Percentiles rank a stretch among this genome's conserved stretches.
These are phyloP conservation scores for Cliona cf. orientalis DNA, from an alignment of 37 sponge, comb jelly and placozoan genomes.

Conservation along the genomic window DNA sequence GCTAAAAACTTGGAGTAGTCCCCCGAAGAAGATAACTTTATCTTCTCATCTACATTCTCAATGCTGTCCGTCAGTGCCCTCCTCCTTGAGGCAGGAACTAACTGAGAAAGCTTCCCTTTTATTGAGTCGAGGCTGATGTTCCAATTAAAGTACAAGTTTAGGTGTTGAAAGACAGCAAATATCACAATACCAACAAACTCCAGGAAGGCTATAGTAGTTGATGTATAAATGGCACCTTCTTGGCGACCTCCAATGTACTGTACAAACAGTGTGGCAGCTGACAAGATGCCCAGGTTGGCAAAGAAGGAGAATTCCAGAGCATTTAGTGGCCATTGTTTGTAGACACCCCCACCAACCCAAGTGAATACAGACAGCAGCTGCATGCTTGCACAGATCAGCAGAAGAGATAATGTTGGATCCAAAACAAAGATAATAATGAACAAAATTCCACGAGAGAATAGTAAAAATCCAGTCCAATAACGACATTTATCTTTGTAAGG, in stretches of 20 bases:
- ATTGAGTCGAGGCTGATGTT: too few relatives aligned
- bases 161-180: too few relatives aligned
- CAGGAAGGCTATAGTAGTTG: background rate
- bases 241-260: background rate
- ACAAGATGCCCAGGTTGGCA: background rate
- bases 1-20: too few relatives aligned
- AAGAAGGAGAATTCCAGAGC: slow-evolving; percentile 15
- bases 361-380: background rate
- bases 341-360: slow-evolving; percentile 11
- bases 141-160: too few relatives aligned
- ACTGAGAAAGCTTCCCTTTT: too few relatives aligned
- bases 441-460: slow-evolving; percentile 5
- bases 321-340: slow-evolving; percentile 26
- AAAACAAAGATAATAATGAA: background rate
- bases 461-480: slow-evolving; percentile 33
- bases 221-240: background rate
- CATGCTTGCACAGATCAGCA: background rate
- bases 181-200: slow-evolving; percentile 1
- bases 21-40: too few relatives aligned
- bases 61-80: too few relatives aligned
- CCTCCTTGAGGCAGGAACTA: too few relatives aligned
- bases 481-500: slow-evolving; percentile 32
- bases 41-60: too few relatives aligned
- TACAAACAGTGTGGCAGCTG: background rate
- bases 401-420: background rate